Base-by-base conservation (phyloP, 2,113 vertebrate genomes). In the Peucedramus taeniatus region DNA sequence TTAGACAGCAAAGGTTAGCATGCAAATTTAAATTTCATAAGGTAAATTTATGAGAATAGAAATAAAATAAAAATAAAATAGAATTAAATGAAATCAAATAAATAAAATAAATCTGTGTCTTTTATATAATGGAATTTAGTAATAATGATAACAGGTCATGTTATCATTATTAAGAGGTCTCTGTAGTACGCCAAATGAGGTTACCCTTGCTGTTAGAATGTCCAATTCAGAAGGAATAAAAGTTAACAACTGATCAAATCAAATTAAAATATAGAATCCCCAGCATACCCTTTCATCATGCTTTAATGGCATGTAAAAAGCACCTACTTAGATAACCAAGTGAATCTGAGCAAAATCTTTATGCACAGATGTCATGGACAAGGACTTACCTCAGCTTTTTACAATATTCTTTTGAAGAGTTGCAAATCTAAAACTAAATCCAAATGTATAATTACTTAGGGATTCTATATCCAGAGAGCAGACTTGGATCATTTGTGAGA, bases 231-330 rank as follows among this genome's bases (percentile, higher is more conserved):
- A 86, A 83, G 80, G 81, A 96, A 96, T 96, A 95, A 96, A 97
- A 94, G 83, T 97, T 96, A 96, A 96, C 92, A 96, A 87, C 88
- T 90, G 90, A 93, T 92, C 92, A 97, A 95, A 97, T 94, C 68
- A 74, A 96, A 96, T 96, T 96, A 97, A 96, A 96, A 97, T 90
- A 88, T 10, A 93, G 83, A 94, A 92, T 96, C 92, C 92, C 83
- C 94, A 96, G 85, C 59, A 91, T 54, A 90, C 51, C 19, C 83
- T 94, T 96, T 96, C 76, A 95, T 97, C 82, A 81, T 83, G 16
- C 51, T 94, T 94, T 93, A 96, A 95, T 94, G 76, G 76, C 69
- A 94, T 96, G 76, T 87, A 76, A 94, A 87, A 95, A 71, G 79
- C 69, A 81, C 33, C 0, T 71, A 89, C 80, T 82, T 91, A 75